These are phyloP conservation scores for Nymphalis c-album DNA, from an alignment of 2,888 invertebrate genomes.

Conservation along the genomic window DNA sequence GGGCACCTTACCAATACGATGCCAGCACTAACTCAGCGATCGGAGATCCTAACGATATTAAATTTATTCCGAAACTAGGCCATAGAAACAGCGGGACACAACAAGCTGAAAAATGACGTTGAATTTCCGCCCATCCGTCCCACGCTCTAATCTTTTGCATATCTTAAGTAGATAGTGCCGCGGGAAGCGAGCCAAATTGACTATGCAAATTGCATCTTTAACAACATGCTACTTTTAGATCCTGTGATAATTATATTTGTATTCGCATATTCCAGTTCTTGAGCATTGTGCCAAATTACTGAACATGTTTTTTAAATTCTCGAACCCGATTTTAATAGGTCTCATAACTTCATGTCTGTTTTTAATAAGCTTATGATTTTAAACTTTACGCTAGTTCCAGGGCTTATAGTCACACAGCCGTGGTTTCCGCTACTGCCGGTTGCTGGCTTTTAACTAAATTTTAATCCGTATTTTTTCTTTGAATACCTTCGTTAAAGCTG, in stretches of 20 bases:
- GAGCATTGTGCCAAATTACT: constrained; percentile 6
- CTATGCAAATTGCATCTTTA: constrained; percentile 37
- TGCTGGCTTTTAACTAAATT: constrained; percentile 40
- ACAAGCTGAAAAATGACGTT: constrained; percentile 14
- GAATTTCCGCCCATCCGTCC: constrained; percentile 16
- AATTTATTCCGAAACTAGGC: constrained; percentile 38
- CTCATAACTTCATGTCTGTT: no score
- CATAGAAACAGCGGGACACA: constrained; percentile 33
- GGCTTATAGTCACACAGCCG: constrained; percentile 30
- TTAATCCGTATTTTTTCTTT: constrained; percentile 36
- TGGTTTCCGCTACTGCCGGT: constrained; percentile 27
- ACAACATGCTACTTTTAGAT: constrained; percentile 14
- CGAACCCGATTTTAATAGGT: no score
- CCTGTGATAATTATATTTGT: constrained; percentile 14
- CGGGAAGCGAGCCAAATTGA: constrained; percentile 39
- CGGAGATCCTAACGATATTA: constrained; percentile 38
- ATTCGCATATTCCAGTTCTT: background rate
- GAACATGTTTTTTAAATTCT: background rate
- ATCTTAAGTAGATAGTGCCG: constrained; percentile 34
- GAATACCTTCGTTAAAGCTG: constrained; percentile 38
- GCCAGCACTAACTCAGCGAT: constrained; percentile 42
- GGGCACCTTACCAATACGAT: constrained; percentile 37
- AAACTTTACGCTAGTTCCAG: constrained; percentile 16
- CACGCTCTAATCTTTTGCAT: constrained; percentile 37
- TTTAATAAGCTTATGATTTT: background rate